phyloP scores from a whole-genome alignment of 2,797 vertebrate species.

The Sebastes variabilis region DNA sequence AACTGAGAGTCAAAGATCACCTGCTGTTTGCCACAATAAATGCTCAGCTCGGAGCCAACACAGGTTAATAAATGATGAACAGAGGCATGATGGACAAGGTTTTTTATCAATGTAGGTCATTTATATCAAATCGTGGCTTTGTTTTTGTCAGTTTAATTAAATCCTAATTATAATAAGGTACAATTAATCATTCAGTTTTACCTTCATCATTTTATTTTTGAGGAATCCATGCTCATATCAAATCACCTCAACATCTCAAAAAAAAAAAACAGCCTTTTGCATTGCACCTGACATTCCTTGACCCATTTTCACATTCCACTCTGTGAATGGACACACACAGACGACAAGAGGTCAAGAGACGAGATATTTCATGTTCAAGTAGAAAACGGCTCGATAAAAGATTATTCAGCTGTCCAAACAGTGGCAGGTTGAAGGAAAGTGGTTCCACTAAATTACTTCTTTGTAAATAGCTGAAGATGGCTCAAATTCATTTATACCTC shows the following conservation, averaged over 20 bases:
- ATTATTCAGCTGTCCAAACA: background rate
- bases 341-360: background rate
- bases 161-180: background rate
- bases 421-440: background rate
- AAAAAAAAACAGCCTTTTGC: background rate
- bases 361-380: background rate
- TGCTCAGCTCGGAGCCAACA: background rate
- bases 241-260: background rate
- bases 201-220: background rate
- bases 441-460: background rate
- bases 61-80: background rate
- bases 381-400: background rate
- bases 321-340: background rate
- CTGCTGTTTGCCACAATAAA: background rate
- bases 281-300: background rate
- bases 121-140: background rate
- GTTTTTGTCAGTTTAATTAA: background rate
- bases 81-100: background rate
- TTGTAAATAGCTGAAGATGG: background rate
- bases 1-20: background rate
- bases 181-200: background rate
- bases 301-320: background rate
- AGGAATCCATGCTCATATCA: background rate
- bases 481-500: background rate
- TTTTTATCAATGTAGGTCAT: background rate